A percentile compares a stretch with the other conserved stretches of the same genome.
Evolutionary conservation across 2,797 vertebrate genomes (phyloP).

Genomic region (Gymnoscopelus microlampas): DNA sequence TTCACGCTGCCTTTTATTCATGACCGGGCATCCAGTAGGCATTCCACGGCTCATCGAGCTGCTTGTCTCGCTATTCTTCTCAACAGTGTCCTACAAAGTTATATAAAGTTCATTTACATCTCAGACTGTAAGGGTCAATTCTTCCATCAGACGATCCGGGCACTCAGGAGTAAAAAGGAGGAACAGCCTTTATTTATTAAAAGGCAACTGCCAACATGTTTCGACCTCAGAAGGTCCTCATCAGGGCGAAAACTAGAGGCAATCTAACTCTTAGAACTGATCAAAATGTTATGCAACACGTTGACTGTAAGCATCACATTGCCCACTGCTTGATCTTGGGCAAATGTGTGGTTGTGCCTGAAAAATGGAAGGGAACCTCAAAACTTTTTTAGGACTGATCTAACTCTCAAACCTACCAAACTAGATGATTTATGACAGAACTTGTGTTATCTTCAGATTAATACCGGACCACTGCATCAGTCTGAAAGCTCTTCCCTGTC

Average conservation of each 20-base stretch:
- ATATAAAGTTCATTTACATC: no score
- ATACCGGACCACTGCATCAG: conserved; percentile 54
- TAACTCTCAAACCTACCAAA: conserved; percentile 43
- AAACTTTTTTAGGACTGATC: background rate
- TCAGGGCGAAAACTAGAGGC: conserved; percentile 13
- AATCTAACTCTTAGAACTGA: conserved; percentile 25
- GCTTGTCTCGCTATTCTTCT: background rate
- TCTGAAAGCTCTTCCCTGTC: conserved; percentile 37
- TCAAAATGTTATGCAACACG: conserved; percentile 56
- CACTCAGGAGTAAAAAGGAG: no score
- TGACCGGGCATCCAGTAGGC: conserved; percentile 50
- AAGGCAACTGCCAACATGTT: no score
- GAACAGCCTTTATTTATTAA: no score
- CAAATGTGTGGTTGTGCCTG: conserved; percentile 28
- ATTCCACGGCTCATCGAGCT: conserved; percentile 30
- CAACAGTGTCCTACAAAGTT: no score
- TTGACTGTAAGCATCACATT: conserved; percentile 56
- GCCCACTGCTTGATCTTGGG: conserved; percentile 47
- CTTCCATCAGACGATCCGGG: background rate
- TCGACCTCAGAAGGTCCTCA: no score
- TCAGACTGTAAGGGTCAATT: no score
- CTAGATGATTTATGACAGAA: conserved; percentile 59
- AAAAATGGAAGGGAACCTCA: conserved; percentile 1
- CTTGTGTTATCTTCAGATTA: conserved; percentile 48
- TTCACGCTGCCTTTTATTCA: conserved; percentile 54